Evolutionary conservation across 2,113 vertebrate species (phyloP).

Genomic region (Vombatus ursinus): DNA sequence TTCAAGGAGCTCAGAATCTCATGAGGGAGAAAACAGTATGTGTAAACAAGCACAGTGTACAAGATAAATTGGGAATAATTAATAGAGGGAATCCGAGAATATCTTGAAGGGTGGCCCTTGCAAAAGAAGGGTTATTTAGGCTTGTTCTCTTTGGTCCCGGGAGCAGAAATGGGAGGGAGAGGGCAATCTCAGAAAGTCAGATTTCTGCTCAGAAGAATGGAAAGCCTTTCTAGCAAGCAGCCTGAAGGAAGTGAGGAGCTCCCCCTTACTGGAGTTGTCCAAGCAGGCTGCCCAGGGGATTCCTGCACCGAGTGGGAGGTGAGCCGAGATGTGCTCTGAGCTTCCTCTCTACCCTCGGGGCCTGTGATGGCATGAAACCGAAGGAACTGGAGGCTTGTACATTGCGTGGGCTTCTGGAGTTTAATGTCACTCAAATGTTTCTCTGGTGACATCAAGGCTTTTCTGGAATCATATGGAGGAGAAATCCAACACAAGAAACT

Average conservation of each 20-base stretch:
- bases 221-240: not conserved
- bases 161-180: not conserved
- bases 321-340: not conserved
- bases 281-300: not conserved
- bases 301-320: not conserved
- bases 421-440: not conserved
- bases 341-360: not conserved
- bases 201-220: not conserved
- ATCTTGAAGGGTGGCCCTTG: not conserved
- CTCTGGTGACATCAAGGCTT: not conserved
- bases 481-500: not conserved
- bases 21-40: not conserved
- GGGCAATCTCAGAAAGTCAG: not conserved
- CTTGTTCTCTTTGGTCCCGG: not conserved
- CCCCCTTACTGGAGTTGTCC: not conserved
- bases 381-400: not conserved
- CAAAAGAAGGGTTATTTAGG: not conserved
- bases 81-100: not conserved
- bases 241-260: not conserved
- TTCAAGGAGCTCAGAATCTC: not conserved
- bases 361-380: not conserved
- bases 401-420: not conserved
- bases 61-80: not conserved
- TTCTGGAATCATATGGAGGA: not conserved
- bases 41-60: not conserved